Evolutionary conservation across 2,888 invertebrate species (phyloP), one percentile per base, ranked within the genome.

Genomic region (Lochmaea capreae): DNA sequence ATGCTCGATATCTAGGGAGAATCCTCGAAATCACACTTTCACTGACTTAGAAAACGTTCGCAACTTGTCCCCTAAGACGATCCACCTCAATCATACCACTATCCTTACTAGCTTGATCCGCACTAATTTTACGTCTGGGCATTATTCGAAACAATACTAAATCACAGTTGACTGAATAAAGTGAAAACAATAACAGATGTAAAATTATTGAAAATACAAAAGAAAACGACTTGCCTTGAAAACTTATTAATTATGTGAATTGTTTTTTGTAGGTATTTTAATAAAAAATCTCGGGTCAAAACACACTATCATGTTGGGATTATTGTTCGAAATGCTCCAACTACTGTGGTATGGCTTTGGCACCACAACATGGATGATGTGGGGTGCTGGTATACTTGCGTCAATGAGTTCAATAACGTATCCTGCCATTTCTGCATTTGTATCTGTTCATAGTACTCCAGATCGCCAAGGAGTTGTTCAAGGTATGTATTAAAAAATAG

Each of bases 341-440:
- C 90, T 99, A 78, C 93, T 98, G 89, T 98, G 97, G 95, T 98
- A 97, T 86, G 98, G 98, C 57, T 97, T 98, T 85, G 97, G 98
- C 72, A 97, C 97, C 81, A 94, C 97, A 83, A 95, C 94, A 78
- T 98, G 98, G 98, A 97, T 99, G 95, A 98, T 99, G 97, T 99
- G 99, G 99, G 95, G 96, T 54, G 99, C 99, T 11, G 99, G 99
- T 70, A 92, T 97, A 79, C 89, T 99, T 79, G 99, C 99, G 52
- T 97, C 98, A 14, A 91, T 99, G 81, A 97, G 97, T 76, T 97
- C 97, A 79, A 94, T 99, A 81, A 98, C 98, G 4, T 99, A 99
- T 89, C 99, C 99, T 49, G 98, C 99, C 71, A 99, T 99, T 85
- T 97, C 97, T 87, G 97, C 99, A 52, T 99, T 98, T 88, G 98